Conservation (phyloP, 2,888 invertebrate genomes). For the Sarcophaga rosellei region DNA sequence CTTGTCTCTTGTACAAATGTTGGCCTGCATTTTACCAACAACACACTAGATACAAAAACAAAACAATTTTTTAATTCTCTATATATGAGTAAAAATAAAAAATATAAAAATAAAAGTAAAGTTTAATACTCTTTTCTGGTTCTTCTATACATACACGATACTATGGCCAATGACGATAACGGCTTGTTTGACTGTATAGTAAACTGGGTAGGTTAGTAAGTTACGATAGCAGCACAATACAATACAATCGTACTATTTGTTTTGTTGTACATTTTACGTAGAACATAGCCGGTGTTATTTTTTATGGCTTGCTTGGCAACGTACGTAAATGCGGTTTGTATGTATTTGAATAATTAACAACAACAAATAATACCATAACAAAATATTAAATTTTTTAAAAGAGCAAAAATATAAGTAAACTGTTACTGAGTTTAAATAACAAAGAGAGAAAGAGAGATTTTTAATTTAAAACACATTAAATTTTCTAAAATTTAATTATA, state of each 20-base stretch:
- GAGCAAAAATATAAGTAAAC: not conserved
- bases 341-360: not conserved
- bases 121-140: not conserved
- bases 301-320: not conserved
- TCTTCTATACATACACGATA: not conserved
- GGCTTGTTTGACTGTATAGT: not conserved
- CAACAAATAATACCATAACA: not conserved
- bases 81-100: too few species aligned
- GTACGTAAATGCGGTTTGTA: not conserved
- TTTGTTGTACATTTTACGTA: not conserved
- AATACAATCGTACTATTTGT: not conserved
- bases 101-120: not conserved
- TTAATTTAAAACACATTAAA: too few species aligned
- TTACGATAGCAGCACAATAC: not conserved
- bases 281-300: not conserved
- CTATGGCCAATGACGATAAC: not conserved
- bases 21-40: constrained; percentile 23
- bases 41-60: not conserved
- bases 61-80: not conserved
- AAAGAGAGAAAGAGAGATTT: not conserved
- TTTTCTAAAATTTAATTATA: too few species aligned
- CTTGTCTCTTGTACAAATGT: not conserved
- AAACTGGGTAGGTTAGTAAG: not conserved
- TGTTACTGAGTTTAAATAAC: not conserved
- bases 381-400: not conserved